phyloP scores from a whole-genome alignment of 2,113 vertebrate species.

The Carlito syrichta region DNA sequence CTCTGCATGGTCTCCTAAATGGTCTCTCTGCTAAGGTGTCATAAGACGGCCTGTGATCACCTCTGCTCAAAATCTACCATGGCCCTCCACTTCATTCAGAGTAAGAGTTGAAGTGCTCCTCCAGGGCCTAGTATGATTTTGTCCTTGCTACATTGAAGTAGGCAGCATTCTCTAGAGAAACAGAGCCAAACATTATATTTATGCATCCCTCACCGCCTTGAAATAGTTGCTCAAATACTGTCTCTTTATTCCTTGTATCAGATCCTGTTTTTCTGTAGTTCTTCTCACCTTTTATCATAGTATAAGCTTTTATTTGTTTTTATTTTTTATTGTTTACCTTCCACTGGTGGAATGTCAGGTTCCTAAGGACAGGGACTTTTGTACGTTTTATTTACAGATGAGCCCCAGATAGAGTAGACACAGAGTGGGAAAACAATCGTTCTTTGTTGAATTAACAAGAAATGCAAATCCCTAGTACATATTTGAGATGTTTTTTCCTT shows the following conservation, averaged over 20 bases:
- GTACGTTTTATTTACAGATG: neutral
- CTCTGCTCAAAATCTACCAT: neutral
- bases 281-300: neutral
- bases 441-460: slow-evolving; percentile 25
- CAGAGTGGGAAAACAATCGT: neutral
- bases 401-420: neutral
- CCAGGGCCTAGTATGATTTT: neutral
- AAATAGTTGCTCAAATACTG: neutral
- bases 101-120: neutral
- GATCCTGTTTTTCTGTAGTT: neutral
- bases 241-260: neutral
- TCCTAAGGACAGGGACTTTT: neutral
- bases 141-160: neutral
- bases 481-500: neutral
- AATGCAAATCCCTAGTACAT: neutral
- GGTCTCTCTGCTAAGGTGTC: neutral
- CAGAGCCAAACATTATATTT: no score
- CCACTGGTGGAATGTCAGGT: neutral
- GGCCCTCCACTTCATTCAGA: neutral
- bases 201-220: neutral
- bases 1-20: neutral
- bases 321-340: neutral
- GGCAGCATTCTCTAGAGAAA: neutral
- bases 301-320: neutral
- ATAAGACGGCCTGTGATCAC: neutral